Base-by-base conservation (phyloP, 2,888 invertebrate species). In the Sphinx pinastri region DNA sequence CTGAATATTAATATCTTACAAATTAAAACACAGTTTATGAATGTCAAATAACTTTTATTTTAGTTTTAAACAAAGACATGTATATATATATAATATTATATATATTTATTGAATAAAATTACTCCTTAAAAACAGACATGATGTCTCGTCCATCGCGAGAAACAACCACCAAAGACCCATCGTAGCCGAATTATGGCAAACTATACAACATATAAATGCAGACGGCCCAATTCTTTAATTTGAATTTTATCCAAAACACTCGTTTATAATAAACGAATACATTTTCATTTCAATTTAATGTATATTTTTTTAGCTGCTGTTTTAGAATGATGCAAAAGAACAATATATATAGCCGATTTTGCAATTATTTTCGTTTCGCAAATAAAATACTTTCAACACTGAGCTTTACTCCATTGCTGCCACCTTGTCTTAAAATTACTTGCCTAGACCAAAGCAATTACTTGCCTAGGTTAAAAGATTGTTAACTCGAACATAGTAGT, bases 41-140 rank as follows among this genome's bases (percentile, higher is more conserved):
- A 89, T 91, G 88, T 90, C 89, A 92, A 81, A 92, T 92, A 92
- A 92, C 90, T 91, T 92, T 92, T 90, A 91, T 92, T 92, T 92
- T 90, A 88, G 90, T 88, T 68, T 38, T 89, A 92, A 90, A 91
- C 91, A 92, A 92, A 91, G 89, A 89, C 86, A 88, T 91, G 87
- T 90, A 89, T 86, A 87, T 87, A 87, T 87, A 83, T 70, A 68
- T 59, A 85, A 47, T 63, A 84, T 84, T 84, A 87, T 90, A 88
- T 89, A 88, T 88, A 85, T 88, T 83, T 86, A 88, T 81, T 88
- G 89, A 85, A 92, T 89, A 91, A 88, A 90, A 88, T 88, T 88
- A 89, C 88, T 86, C 86, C 88, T 88, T 90, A 91, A 81, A 91
- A 91, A 91, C 88, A 90, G 87, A 87, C 78, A 83, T 79, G 79